Conservation (phyloP, 2,888 invertebrate genomes). For the Trachelus stipa region DNA sequence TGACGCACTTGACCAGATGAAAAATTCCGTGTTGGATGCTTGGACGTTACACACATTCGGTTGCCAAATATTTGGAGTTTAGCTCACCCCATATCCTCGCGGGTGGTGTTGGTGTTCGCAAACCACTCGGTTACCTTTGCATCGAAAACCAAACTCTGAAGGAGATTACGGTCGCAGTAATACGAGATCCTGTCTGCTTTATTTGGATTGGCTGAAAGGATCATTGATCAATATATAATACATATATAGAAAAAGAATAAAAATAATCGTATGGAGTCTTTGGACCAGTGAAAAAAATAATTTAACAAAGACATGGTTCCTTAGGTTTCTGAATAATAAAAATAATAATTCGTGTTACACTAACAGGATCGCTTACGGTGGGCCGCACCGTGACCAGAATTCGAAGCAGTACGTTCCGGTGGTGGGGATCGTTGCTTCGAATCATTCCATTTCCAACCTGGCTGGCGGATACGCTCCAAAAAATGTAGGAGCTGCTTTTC, state of each 20-base stretch:
- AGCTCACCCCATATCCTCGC: slow-evolving; percentile 79
- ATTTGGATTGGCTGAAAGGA: slow-evolving; percentile 52
- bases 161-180: slow-evolving; percentile 83
- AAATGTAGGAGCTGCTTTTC: slow-evolving; percentile 85
- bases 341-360: background rate
- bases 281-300: background rate
- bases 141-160: slow-evolving; percentile 88
- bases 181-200: slow-evolving; percentile 71
- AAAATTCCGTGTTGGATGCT: background rate
- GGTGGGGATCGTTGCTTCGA: slow-evolving; percentile 74
- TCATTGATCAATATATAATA: slow-evolving; percentile 1
- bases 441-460: slow-evolving; percentile 84
- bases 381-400: slow-evolving; percentile 41
- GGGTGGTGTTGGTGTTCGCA: slow-evolving; percentile 80
- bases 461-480: slow-evolving; percentile 80
- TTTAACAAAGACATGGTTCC: background rate
- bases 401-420: slow-evolving; percentile 71
- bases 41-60: slow-evolving; percentile 7
- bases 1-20: background rate
- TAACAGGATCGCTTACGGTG: slow-evolving; percentile 38
- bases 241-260: slow-evolving; percentile 20
- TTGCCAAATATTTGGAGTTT: background rate
- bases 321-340: background rate
- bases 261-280: background rate
- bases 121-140: slow-evolving; percentile 91